Percentiles rank a stretch among this genome's conserved stretches.
phyloP scores from a whole-genome alignment of 2,797 vertebrate species.

The Uromys caudimaculatus region DNA sequence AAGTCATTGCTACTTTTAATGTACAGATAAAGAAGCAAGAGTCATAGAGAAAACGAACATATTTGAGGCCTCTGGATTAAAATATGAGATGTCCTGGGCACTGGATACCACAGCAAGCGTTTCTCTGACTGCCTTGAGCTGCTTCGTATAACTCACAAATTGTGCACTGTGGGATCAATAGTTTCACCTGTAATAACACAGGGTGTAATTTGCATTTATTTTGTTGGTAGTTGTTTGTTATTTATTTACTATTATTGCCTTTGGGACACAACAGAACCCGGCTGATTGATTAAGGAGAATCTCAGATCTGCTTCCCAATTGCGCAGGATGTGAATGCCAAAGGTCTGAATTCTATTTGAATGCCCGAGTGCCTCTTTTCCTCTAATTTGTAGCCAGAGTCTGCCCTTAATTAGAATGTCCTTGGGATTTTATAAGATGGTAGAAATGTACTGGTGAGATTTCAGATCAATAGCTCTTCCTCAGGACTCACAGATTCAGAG shows the following conservation, averaged over 20 bases:
- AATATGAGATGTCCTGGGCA: not conserved
- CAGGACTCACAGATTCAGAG: slow-evolving; percentile 48
- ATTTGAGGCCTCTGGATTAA: slow-evolving; percentile 34
- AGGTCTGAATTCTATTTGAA: slow-evolving; percentile 32
- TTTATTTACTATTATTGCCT: slow-evolving; percentile 70
- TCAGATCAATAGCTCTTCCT: slow-evolving; percentile 62
- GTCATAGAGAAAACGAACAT: slow-evolving; percentile 43
- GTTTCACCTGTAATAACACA: slow-evolving; percentile 35
- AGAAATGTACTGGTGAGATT: slow-evolving; percentile 38
- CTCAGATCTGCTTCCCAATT: slow-evolving; percentile 35
- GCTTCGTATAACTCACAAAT: slow-evolving; percentile 42
- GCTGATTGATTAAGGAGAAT: slow-evolving; percentile 35
- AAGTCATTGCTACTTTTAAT: slow-evolving; percentile 36
- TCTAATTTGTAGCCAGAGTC: slow-evolving; percentile 69
- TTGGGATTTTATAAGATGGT: slow-evolving; percentile 69
- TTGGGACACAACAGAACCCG: slow-evolving; percentile 43
- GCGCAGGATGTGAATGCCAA: not conserved
- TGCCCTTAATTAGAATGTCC: slow-evolving; percentile 73
- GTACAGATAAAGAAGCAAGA: slow-evolving; percentile 19
- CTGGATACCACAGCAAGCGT: not conserved
- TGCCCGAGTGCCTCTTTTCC: slow-evolving; percentile 62
- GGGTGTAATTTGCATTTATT: slow-evolving; percentile 66
- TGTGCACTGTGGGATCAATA: slow-evolving; percentile 50
- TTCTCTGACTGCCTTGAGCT: not conserved
- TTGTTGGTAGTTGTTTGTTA: slow-evolving; percentile 65